phyloP scores from a whole-genome alignment of 2,888 invertebrate genomes.

The Leucania comma region DNA sequence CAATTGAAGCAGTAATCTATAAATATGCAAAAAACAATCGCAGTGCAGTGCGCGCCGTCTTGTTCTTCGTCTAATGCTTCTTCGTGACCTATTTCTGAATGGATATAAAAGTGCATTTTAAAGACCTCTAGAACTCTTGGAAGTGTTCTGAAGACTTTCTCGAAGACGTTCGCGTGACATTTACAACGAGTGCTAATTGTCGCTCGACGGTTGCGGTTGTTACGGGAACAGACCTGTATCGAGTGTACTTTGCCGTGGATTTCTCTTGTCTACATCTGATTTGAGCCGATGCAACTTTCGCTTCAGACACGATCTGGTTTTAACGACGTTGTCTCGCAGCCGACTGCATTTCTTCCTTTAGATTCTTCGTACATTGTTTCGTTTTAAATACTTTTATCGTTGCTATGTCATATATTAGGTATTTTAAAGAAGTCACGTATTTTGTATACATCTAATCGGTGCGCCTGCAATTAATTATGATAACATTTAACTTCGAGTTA shows the following conservation, averaged over 20 bases:
- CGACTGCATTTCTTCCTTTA: constrained; percentile 64
- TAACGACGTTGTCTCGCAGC: constrained; percentile 71
- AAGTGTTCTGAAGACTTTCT: constrained; percentile 59
- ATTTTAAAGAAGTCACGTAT: constrained; percentile 31
- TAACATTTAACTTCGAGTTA: constrained; percentile 30
- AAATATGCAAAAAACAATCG: constrained; percentile 61
- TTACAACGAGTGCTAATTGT: constrained; percentile 84
- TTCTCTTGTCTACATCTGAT: constrained; percentile 85
- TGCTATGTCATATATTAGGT: constrained; percentile 13
- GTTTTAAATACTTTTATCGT: constrained; percentile 28
- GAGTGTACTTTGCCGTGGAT: constrained; percentile 78
- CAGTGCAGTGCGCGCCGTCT: constrained; percentile 40
- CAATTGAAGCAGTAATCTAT: constrained; percentile 53
- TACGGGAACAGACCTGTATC: constrained; percentile 78
- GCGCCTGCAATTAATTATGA: constrained; percentile 26
- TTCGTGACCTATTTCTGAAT: constrained; percentile 57
- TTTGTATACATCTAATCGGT: constrained; percentile 20
- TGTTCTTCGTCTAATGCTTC: constrained; percentile 52
- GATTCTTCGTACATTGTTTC: constrained; percentile 58
- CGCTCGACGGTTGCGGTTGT: constrained; percentile 76
- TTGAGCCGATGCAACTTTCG: constrained; percentile 84
- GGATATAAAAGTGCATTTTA: constrained; percentile 60
- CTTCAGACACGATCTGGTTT: constrained; percentile 84
- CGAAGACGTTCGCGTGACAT: constrained; percentile 83
- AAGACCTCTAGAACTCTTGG: constrained; percentile 61